Evolutionary conservation across 2,797 vertebrate species (phyloP), one percentile per base, ranked within the genome.

Genomic region (Ptychadena robeensis): DNA sequence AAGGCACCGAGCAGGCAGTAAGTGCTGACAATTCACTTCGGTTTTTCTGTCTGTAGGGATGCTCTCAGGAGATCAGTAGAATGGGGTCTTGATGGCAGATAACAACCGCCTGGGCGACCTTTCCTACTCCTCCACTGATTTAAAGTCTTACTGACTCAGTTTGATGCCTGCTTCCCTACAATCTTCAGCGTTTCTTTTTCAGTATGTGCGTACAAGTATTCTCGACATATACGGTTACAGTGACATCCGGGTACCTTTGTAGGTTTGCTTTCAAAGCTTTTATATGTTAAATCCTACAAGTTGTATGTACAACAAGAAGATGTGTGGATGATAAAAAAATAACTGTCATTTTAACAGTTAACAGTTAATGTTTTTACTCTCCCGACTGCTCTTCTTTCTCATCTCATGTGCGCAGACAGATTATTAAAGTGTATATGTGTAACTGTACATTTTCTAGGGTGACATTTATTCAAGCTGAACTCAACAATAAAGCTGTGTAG

Each of bases 21-120:
- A 76, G 72, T 35, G 66, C 31, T 70, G 78, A 80, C 65, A 80
- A 68, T 53, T 85, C 30, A 76, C 72, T 76, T 65, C 57, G 53
- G 63, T 37, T 8, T 37, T 2, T 63, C 72, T 30, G 32, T 68
- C 82, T 37, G 76, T 66, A n/a, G 34, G 64, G 65, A 68, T 35
- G 31, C 32, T 79, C 68, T 79, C 76, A 9, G 65, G 64, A 68
- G 44, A 79, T 27, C 76, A 12, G 76, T 14, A 34, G 37, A 31
- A 32, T 9, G 27, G 61, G 74, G 63, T 14, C 38, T 34, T 79
- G 77, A 79, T 70, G 34, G 79, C 79, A 48, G 61, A 65, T 66
- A 67, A 48, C 18, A 81, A 57, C 28, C 12, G 38, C 79, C 38
- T 57, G 79, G 38, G 14, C 68, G 3, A 28, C 28, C 59, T 38